These are phyloP conservation scores for Hyposoter dolosus DNA, from an alignment of 2,888 invertebrate species.

Conservation along the genomic window DNA sequence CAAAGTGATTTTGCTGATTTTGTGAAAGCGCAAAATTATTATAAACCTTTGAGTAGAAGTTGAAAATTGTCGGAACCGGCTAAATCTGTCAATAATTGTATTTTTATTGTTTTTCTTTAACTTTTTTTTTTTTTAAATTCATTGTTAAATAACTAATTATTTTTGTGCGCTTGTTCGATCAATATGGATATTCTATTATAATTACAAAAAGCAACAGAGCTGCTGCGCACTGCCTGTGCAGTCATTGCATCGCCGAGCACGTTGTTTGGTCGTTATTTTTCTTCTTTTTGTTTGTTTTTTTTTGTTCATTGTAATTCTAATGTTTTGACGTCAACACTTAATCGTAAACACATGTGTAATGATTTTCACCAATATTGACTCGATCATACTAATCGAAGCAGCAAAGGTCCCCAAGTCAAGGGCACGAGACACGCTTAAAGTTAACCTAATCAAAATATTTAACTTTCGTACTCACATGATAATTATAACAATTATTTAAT, in stretches of 20 bases:
- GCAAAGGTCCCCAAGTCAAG: constrained; percentile 56
- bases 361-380: constrained; percentile 48
- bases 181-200: constrained; percentile 32
- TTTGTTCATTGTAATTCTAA: constrained; percentile 24
- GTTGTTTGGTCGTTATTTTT: constrained; percentile 64
- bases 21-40: constrained; percentile 38
- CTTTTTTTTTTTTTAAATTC: constrained; percentile 10
- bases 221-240: constrained; percentile 63
- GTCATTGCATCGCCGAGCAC: constrained; percentile 70
- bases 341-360: constrained; percentile 44
- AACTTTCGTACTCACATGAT: not conserved
- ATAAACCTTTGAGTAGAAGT: constrained; percentile 26
- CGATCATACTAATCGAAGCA: constrained; percentile 21
- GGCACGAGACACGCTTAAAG: constrained; percentile 65
- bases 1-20: constrained; percentile 50
- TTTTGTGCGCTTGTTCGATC: constrained; percentile 18
- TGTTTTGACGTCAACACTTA: constrained; percentile 54
- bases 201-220: constrained; percentile 39
- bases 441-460: constrained; percentile 33
- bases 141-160: constrained; percentile 25
- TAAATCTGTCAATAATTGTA: constrained; percentile 40
- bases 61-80: constrained; percentile 38
- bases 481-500: constrained; percentile 43
- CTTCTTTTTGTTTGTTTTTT: constrained; percentile 21
- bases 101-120: constrained; percentile 18